These are phyloP conservation scores for Menidia menidia DNA, from an alignment of 2,797 vertebrate genomes.

Conservation along the genomic window DNA sequence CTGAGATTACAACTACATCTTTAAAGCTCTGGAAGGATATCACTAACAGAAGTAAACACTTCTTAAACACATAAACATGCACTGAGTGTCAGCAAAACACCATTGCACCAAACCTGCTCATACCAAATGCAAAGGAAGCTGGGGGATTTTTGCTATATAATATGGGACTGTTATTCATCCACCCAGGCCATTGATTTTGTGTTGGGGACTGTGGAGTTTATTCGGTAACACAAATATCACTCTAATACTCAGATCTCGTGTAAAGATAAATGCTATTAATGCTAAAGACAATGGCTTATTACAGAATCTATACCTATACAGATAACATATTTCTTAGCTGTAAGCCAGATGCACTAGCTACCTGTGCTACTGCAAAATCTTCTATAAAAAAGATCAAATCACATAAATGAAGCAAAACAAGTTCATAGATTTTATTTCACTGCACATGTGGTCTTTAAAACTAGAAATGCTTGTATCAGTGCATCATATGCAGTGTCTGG, in stretches of 20 bases:
- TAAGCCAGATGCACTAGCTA: slow-evolving; percentile 12
- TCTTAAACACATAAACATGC: slow-evolving; percentile 45
- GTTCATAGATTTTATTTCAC: not conserved
- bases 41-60: slow-evolving; percentile 58
- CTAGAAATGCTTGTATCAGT: not conserved
- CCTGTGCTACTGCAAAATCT: not conserved
- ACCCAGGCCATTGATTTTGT: slow-evolving; percentile 24
- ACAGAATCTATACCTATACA: slow-evolving; percentile 1
- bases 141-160: slow-evolving; percentile 40
- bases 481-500: no score
- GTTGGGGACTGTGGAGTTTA: slow-evolving; percentile 41
- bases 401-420: not conserved
- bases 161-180: slow-evolving; percentile 47
- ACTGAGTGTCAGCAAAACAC: slow-evolving; percentile 25
- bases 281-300: slow-evolving; percentile 13
- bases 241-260: slow-evolving; percentile 18
- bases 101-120: slow-evolving; percentile 3
- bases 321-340: slow-evolving; percentile 17
- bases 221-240: slow-evolving; percentile 23
- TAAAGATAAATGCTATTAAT: slow-evolving; percentile 20
- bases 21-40: slow-evolving; percentile 61
- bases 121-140: slow-evolving; percentile 21
- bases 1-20: slow-evolving; percentile 63
- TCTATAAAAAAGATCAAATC: slow-evolving; percentile 15
- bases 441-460: not conserved